A percentile compares a stretch with the other conserved stretches of the same genome.
Conservation (phyloP, 2,888 invertebrate species). For the Halocaridina rubra region DNA sequence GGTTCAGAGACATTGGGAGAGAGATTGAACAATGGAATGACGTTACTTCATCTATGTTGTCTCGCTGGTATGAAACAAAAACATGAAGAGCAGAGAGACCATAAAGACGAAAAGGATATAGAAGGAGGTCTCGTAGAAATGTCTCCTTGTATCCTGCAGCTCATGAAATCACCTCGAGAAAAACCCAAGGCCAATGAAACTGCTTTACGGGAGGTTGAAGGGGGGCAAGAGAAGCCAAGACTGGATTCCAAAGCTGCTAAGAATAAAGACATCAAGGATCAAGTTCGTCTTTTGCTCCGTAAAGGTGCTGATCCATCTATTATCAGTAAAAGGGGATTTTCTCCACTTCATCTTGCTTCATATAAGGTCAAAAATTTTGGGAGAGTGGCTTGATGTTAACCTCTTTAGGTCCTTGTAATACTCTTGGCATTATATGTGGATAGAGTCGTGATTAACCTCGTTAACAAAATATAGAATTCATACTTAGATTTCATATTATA, state of each 20-base stretch:
- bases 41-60: conserved; percentile 51
- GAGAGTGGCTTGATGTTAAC: not conserved
- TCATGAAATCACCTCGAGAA: conserved; percentile 21
- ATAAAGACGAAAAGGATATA: conserved; percentile 22
- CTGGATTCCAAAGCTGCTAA: not conserved
- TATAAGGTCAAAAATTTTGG: conserved; percentile 55
- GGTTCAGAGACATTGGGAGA: conserved; percentile 43
- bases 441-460: conserved; percentile 24
- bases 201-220: not conserved
- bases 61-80: not conserved
- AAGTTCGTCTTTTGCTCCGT: conserved; percentile 41
- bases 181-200: conserved; percentile 11
- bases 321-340: conserved; percentile 57
- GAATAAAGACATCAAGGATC: conserved; percentile 37
- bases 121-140: not conserved
- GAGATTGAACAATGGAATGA: conserved; percentile 40
- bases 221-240: not conserved
- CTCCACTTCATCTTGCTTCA: conserved; percentile 56
- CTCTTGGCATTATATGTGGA: conserved; percentile 7
- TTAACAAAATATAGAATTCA: too few species aligned
- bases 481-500: too few species aligned
- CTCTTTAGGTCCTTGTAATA: conserved; percentile 20
- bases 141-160: conserved; percentile 27
- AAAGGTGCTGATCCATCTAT: conserved; percentile 59
- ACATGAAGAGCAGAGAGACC: conserved; percentile 16